Conservation (phyloP, 2,888 invertebrate genomes). For the Drosophila limbata region DNA sequence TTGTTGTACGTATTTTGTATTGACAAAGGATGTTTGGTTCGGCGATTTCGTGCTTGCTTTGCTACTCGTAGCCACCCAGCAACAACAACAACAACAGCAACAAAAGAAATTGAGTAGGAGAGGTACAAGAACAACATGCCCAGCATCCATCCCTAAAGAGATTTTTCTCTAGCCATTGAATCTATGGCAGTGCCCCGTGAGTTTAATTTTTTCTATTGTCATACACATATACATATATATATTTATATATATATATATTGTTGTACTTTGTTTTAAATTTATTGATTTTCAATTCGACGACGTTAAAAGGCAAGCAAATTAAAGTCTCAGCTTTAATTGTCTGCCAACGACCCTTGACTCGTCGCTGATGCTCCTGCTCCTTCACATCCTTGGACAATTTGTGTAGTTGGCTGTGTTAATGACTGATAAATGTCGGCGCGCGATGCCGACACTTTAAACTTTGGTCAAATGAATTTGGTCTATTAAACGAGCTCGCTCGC, state of each 20-base stretch:
- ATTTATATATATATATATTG: constrained; percentile 6
- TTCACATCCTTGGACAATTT: constrained; percentile 13
- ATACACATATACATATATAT: constrained; percentile 24
- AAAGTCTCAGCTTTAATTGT: constrained; percentile 70
- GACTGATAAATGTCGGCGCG: constrained; percentile 73
- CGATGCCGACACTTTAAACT: constrained; percentile 72
- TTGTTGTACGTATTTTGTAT: constrained; percentile 78
- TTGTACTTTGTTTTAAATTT: constrained; percentile 70
- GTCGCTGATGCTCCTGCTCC: neutral
- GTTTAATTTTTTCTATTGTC: constrained; percentile 43
- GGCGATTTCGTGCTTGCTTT: constrained; percentile 73
- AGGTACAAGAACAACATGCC: constrained; percentile 36
- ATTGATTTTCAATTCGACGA: constrained; percentile 72
- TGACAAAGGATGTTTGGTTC: constrained; percentile 81
- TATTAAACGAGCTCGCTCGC: constrained; percentile 59
- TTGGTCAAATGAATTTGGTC: constrained; percentile 72
- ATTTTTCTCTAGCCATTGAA: constrained; percentile 57
- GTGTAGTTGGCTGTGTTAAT: constrained; percentile 72
- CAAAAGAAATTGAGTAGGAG: constrained; percentile 19
- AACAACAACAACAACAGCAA: constrained; percentile 36
- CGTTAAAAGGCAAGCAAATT: constrained; percentile 41
- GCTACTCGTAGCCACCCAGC: constrained; percentile 52
- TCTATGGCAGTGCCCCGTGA: constrained; percentile 49
- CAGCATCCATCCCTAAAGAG: constrained; percentile 60
- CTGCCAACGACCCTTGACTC: constrained; percentile 4